Evolutionary conservation across 2,797 vertebrate genomes (phyloP).

Genomic region (Sternotherus odoratus): DNA sequence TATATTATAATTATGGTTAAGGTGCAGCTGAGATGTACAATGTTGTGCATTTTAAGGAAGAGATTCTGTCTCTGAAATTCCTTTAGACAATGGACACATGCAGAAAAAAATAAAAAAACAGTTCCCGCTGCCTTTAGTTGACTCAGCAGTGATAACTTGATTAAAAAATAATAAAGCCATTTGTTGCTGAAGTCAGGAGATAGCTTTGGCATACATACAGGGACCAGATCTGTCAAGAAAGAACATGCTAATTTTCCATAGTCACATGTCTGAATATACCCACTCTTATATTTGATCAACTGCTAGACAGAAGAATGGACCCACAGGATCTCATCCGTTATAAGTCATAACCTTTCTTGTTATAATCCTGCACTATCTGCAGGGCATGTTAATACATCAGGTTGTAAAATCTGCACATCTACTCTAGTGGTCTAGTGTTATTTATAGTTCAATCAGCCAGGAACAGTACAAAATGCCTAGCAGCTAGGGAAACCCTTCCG

Average conservation of each 20-base stretch:
- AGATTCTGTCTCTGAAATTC: not conserved
- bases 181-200: conserved; percentile 9
- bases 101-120: not conserved
- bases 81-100: not conserved
- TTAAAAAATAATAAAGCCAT: not conserved
- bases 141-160: conserved; percentile 7
- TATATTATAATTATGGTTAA: not conserved
- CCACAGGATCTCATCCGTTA: conserved; percentile 13
- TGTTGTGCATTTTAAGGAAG: not conserved
- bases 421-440: not conserved
- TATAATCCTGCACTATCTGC: not conserved
- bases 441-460: conserved; percentile 30
- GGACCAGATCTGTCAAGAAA: not conserved
- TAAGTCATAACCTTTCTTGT: conserved; percentile 54
- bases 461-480: conserved; percentile 21
- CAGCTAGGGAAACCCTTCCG: conserved; percentile 21
- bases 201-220: not conserved
- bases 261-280: not conserved
- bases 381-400: conserved; percentile 17
- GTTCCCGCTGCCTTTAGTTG: not conserved
- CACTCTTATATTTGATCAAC: conserved; percentile 56
- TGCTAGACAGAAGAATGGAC: conserved; percentile 50
- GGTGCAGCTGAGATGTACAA: not conserved
- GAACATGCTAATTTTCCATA: conserved; percentile 1
- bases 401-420: conserved; percentile 41